Conservation (phyloP, 2,113 vertebrate species). For the Pteronura brasiliensis region DNA sequence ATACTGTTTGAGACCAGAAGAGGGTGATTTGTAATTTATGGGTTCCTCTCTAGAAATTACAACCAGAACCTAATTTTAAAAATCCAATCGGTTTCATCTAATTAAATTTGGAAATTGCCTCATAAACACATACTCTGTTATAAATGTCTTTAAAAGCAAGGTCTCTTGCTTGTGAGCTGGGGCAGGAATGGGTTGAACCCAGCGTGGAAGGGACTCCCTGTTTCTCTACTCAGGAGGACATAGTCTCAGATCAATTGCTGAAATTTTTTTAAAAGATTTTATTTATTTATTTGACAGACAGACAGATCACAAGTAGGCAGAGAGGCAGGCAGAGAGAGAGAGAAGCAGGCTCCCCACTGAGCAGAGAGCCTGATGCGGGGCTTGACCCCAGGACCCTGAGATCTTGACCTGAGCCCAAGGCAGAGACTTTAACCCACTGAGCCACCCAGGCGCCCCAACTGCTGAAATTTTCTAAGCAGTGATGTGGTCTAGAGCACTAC, state of each 20-base stretch:
- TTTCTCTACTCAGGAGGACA: background rate
- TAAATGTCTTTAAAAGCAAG: slow-evolving; percentile 39
- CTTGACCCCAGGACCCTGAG: too few species aligned
- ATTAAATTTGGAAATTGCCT: slow-evolving; percentile 70
- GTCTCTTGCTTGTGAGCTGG: background rate
- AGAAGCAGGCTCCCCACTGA: too few species aligned
- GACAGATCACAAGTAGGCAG: too few species aligned
- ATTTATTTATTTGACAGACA: too few species aligned
- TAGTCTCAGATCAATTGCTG: background rate
- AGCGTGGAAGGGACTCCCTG: background rate
- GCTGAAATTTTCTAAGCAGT: background rate
- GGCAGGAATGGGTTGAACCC: background rate
- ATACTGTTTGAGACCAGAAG: background rate
- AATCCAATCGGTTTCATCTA: slow-evolving; percentile 67
- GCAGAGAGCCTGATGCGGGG: too few species aligned
- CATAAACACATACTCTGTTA: slow-evolving; percentile 40
- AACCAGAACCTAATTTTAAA: slow-evolving; percentile 57
- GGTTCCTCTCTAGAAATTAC: slow-evolving; percentile 57
- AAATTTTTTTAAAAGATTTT: background rate
- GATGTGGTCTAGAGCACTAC: background rate
- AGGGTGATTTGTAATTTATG: slow-evolving; percentile 57
- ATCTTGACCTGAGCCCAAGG: too few species aligned
- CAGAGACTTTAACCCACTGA: too few species aligned
- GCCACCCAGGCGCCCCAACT: too few species aligned
- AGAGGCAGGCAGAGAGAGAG: too few species aligned